Evolutionary conservation across 2,113 vertebrate genomes (phyloP).

Genomic region (Falcunculus frontatus): DNA sequence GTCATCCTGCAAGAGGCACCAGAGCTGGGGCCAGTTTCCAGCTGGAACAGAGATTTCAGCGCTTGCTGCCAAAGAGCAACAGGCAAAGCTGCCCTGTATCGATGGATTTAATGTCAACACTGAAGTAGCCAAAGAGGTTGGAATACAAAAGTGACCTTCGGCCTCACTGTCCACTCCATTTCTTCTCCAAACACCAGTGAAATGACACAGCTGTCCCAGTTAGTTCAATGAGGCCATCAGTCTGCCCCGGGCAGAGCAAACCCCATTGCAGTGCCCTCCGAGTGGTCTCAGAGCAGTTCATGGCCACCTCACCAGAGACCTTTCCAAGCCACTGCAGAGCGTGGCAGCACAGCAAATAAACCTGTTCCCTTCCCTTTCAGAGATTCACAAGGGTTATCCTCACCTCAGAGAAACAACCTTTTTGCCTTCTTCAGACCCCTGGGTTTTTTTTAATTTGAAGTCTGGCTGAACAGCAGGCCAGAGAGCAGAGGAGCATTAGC

Average conservation of each 20-base stretch:
- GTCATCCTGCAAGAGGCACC: background rate
- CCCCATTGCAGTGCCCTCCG: background rate
- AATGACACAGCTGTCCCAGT: background rate
- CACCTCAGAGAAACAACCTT: background rate
- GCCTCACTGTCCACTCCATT: background rate
- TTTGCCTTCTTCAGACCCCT: background rate
- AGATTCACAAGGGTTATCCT: background rate
- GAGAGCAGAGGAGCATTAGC: background rate
- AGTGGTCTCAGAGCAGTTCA: background rate
- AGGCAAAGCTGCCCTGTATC: background rate
- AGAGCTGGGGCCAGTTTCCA: background rate
- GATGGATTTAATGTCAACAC: background rate
- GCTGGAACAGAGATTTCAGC: background rate
- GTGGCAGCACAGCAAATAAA: background rate
- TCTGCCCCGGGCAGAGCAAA: background rate
- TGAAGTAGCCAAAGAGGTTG: background rate
- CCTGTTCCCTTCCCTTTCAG: background rate
- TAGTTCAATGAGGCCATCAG: accelerated
- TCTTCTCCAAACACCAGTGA: background rate
- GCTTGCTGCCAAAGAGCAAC: background rate
- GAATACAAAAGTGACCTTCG: background rate
- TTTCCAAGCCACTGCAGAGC: background rate
- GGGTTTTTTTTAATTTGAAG: no score
- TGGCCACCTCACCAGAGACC: background rate
- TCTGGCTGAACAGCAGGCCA: background rate